Evolutionary conservation across 2,797 vertebrate genomes (phyloP).

Genomic region (Micrastur ruficollis): DNA sequence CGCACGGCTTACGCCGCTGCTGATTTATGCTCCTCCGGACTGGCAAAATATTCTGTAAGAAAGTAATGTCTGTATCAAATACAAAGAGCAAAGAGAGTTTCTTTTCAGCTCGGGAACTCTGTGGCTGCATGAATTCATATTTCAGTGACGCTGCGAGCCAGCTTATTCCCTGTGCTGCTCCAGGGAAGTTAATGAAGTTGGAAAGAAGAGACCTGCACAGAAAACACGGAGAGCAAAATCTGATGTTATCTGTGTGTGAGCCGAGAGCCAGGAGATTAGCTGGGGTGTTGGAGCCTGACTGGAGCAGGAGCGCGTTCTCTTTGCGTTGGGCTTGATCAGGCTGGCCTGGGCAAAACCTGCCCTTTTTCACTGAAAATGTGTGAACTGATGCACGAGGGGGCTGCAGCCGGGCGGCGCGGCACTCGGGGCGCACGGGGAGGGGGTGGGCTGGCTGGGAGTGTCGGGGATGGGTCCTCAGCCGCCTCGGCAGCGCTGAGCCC

Average conservation of each 20-base stretch:
- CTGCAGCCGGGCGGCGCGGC: neutral
- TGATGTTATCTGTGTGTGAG: neutral
- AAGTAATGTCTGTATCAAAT: neutral
- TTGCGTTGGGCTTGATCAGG: neutral
- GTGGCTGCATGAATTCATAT: neutral
- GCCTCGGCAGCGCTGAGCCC: neutral
- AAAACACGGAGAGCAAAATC: neutral
- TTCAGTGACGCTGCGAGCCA: neutral
- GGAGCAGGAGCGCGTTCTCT: neutral
- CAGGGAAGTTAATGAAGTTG: neutral
- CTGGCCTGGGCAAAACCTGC: neutral
- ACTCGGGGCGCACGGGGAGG: accelerated
- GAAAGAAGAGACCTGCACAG: neutral
- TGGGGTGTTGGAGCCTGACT: neutral
- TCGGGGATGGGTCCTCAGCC: accelerated
- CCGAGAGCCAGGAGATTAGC: neutral
- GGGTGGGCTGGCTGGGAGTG: neutral
- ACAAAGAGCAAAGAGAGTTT: neutral
- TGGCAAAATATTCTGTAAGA: neutral
- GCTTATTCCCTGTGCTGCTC: neutral
- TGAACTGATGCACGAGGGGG: neutral
- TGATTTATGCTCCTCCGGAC: neutral
- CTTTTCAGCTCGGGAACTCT: neutral
- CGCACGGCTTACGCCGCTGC: neutral
- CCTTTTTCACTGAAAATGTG: neutral